These are phyloP conservation scores for Poeciliopsis occidentalis DNA, from an alignment of 2,113 vertebrate species.

Conservation along the genomic window DNA sequence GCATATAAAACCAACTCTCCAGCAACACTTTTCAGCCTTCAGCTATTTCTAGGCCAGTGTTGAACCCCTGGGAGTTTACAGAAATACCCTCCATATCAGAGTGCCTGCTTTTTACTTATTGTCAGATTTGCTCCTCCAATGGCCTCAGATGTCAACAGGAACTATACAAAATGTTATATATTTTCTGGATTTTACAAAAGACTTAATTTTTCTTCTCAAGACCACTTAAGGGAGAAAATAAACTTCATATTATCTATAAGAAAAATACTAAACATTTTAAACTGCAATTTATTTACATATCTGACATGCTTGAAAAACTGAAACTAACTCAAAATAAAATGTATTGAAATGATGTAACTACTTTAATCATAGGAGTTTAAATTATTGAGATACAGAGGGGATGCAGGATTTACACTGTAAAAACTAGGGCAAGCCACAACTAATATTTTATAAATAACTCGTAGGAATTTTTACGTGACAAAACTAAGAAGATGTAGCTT, in stretches of 20 bases:
- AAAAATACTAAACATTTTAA: neutral
- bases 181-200: neutral
- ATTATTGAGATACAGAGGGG: too few relatives aligned
- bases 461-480: too few relatives aligned
- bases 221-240: neutral
- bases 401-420: too few relatives aligned
- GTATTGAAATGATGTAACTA: too few relatives aligned
- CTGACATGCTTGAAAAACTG: too few relatives aligned
- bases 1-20: slow-evolving; percentile 75
- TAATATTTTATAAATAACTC: too few relatives aligned
- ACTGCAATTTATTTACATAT: too few relatives aligned
- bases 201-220: too few relatives aligned
- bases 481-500: neutral
- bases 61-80: slow-evolving; percentile 73
- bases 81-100: slow-evolving; percentile 78
- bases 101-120: slow-evolving; percentile 50
- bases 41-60: slow-evolving; percentile 79
- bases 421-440: too few relatives aligned
- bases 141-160: slow-evolving; percentile 69
- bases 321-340: too few relatives aligned
- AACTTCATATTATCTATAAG: neutral
- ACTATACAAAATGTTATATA: slow-evolving; percentile 52
- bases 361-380: too few relatives aligned
- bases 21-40: slow-evolving; percentile 78
- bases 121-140: slow-evolving; percentile 74